Percentiles rank a stretch among this genome's conserved stretches.
Evolutionary conservation across 2,113 vertebrate species (phyloP).

Genomic region (Plecturocebus donacophilus): DNA sequence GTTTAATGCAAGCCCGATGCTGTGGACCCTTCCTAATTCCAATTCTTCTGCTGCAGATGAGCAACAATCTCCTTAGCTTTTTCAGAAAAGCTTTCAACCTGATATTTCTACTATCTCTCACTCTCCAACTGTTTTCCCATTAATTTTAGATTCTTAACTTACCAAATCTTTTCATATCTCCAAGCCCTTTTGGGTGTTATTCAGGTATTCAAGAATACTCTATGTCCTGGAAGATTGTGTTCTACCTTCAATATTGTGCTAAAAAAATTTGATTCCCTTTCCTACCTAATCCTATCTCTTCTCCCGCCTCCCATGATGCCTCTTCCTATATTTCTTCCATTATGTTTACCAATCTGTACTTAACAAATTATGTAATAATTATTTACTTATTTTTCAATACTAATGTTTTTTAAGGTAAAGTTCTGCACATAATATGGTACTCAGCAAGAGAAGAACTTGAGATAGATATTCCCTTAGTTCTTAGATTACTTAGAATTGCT

Average conservation of each 20-base stretch:
- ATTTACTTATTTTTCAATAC: neutral
- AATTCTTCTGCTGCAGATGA: neutral
- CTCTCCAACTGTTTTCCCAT: neutral
- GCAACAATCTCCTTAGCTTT: neutral
- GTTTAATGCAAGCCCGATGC: neutral
- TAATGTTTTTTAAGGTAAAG: neutral
- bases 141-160: neutral
- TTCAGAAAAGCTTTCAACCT: neutral
- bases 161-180: neutral
- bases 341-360: neutral
- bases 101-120: neutral
- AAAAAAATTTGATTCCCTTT: neutral
- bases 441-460: neutral
- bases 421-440: neutral
- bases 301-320: neutral
- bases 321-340: neutral
- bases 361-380: neutral
- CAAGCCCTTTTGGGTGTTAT: fast-evolving
- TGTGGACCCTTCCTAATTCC: neutral
- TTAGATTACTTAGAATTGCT: neutral
- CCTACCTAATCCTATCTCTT: neutral
- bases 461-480: neutral
- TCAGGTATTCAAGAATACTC: neutral
- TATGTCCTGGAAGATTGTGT: neutral
- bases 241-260: neutral